Percentiles rank a stretch among this genome's conserved stretches.
Evolutionary conservation across 1,140 invertebrate genomes (phyloP).

Genomic region (Aphis craccivora): DNA sequence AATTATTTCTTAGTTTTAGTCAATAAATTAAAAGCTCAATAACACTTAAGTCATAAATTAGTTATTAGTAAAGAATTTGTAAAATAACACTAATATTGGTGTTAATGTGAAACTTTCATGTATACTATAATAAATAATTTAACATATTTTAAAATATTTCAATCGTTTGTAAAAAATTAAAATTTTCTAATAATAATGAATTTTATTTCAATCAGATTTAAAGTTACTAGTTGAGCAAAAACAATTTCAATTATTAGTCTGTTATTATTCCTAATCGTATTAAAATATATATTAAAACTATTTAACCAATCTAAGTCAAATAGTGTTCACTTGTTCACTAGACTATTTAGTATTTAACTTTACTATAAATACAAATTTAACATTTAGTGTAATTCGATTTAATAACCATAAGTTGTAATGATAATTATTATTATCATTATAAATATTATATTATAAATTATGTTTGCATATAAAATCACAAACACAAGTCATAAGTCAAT

Average conservation of each 20-base stretch:
- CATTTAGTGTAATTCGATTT: neutral
- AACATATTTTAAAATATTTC: slow-evolving; percentile 2
- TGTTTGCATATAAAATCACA: neutral
- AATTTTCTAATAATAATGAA: slow-evolving; percentile 25
- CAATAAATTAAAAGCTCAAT: neutral
- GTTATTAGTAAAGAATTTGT: neutral
- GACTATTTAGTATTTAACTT: neutral
- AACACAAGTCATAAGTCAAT: neutral
- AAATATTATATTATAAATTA: neutral
- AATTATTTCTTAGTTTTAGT: neutral
- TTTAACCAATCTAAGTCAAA: slow-evolving; percentile 2
- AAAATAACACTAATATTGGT: slow-evolving; percentile 1
- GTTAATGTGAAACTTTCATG: neutral
- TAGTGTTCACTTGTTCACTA: neutral
- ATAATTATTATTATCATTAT: slow-evolving; percentile 20
- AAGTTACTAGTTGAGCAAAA: slow-evolving; percentile 39
- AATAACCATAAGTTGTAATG: neutral
- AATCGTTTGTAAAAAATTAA: neutral
- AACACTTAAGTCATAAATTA: neutral
- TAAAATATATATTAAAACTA: neutral
- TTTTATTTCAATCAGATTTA: slow-evolving; percentile 15
- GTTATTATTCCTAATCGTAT: neutral
- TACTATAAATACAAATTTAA: slow-evolving; percentile 31
- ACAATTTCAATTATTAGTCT: slow-evolving; percentile 23
- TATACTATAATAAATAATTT: neutral